Evolutionary conservation across 1,140 invertebrate species (phyloP).

Genomic region (Proales similis): DNA sequence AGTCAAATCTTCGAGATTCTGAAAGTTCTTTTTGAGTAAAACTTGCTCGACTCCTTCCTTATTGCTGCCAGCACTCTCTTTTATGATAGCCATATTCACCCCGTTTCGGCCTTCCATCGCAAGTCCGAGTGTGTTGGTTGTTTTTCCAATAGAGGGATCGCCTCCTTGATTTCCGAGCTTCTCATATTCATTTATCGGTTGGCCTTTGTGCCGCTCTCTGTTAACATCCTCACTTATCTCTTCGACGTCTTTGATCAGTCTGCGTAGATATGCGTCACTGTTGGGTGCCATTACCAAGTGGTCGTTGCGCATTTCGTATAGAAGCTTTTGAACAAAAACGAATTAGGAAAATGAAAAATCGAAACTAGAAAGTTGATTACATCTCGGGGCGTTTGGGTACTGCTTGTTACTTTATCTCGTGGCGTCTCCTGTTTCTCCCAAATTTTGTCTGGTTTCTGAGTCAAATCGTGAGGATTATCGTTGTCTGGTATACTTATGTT

Average conservation of each 20-base stretch:
- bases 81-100: slow-evolving; percentile 30
- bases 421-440: not conserved
- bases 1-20: slow-evolving; percentile 28
- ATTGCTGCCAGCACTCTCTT: slow-evolving; percentile 9
- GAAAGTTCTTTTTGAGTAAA: slow-evolving; percentile 27
- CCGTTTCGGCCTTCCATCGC: slow-evolving; percentile 30
- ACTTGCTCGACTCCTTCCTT: not conserved
- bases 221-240: slow-evolving; percentile 14
- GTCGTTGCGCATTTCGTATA: slow-evolving; percentile 26
- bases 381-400: slow-evolving; percentile 33
- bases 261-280: slow-evolving; percentile 1
- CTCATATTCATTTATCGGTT: not conserved
- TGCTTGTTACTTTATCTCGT: not conserved
- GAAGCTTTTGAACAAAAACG: not conserved
- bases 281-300: slow-evolving; percentile 26
- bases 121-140: slow-evolving; percentile 8
- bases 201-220: not conserved
- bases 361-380: slow-evolving; percentile 10
- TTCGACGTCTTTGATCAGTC: slow-evolving; percentile 25
- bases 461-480: slow-evolving; percentile 1
- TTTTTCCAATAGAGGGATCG: too few species aligned
- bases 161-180: not conserved
- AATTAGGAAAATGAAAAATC: not conserved
- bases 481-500: slow-evolving; percentile 14
- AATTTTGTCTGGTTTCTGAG: slow-evolving; percentile 30